phyloP scores from a whole-genome alignment of 2,797 vertebrate genomes.

The Gymnoscopelus braueri region DNA sequence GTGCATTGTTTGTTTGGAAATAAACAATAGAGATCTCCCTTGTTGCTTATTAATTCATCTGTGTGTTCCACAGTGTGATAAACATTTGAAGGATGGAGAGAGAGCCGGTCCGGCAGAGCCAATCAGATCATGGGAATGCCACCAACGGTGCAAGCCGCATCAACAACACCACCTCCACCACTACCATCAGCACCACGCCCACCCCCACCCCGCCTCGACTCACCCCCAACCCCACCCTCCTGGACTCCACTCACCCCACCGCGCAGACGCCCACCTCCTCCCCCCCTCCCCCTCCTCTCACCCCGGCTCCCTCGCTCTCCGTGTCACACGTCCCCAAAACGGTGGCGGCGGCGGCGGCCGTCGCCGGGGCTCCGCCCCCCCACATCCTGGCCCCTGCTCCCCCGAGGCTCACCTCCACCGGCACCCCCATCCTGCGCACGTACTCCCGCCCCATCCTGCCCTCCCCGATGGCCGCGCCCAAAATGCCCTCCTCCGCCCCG shows the following conservation, averaged over 20 bases:
- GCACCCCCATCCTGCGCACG: constrained; percentile 52
- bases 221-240: constrained; percentile 71
- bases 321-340: constrained; percentile 41
- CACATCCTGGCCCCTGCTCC: constrained; percentile 62
- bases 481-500: constrained; percentile 21
- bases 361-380: constrained; percentile 32
- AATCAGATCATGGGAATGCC: constrained; percentile 55
- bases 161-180: background rate
- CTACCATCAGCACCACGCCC: constrained; percentile 32
- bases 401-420: constrained; percentile 65
- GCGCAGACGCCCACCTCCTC: constrained; percentile 61
- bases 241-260: constrained; percentile 52
- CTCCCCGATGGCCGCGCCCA: constrained; percentile 35
- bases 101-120: constrained; percentile 54
- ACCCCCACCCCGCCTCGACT: constrained; percentile 70
- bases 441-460: constrained; percentile 70
- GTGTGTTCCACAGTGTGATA: constrained; percentile 30
- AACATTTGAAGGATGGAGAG: constrained; percentile 66
- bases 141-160: constrained; percentile 46
- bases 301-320: constrained; percentile 61
- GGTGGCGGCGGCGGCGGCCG: background rate
- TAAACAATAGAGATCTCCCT: too few species aligned
- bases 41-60: too few species aligned
- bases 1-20: too few species aligned
- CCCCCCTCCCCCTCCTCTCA: constrained; percentile 71